Evolutionary conservation across 2,797 vertebrate genomes (phyloP), one percentile per base, ranked within the genome.

Genomic region (Coreius guichenoti): DNA sequence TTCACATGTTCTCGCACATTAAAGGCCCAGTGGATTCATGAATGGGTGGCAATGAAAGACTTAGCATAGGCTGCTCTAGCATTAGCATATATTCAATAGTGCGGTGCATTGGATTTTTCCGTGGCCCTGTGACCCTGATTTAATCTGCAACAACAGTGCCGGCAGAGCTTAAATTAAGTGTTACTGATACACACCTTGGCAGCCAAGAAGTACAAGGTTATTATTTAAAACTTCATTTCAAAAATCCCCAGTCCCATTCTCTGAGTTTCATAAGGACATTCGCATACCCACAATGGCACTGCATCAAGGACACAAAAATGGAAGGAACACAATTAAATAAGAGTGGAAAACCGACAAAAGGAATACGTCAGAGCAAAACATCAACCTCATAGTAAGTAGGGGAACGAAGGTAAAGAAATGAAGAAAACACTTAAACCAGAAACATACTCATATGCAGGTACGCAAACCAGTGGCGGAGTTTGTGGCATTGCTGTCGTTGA

Each of bases 81-180:
- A 68, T 68, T 54, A 67, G 14, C 47, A 45, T 78, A 11, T n/a
- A 23, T 58, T 84, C 36, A 56, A 33, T 58, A 68, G 49, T 5
- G 8, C 5, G 51, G 23, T 43, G 39, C 29, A 56, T 56, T 77
- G n/a, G n/a, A 70, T 84, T 31, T 61, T 58, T 84, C 3, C 31
- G 5, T 78, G 36, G 5, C 49, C 49, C 47, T 43, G 4, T 68
- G 47, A 78, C 63, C 33, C 33, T 70, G 65, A 78, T 81, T 69
- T 69, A 51, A 81, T 68, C 45, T n/a, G 54, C 21, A 47, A 80
- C 84, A 73, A 21, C 65, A 23, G 63, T 23, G 39, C 29, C 67
- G 58, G 39, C 43, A 21, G 68, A 82, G 58, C 75, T 80, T 63
- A 74, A 80, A 86, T 80, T 2, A 80, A 69, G 29, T 26, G 75